Base-by-base conservation (phyloP, 2,888 invertebrate genomes). In the Tiliacea citrago region DNA sequence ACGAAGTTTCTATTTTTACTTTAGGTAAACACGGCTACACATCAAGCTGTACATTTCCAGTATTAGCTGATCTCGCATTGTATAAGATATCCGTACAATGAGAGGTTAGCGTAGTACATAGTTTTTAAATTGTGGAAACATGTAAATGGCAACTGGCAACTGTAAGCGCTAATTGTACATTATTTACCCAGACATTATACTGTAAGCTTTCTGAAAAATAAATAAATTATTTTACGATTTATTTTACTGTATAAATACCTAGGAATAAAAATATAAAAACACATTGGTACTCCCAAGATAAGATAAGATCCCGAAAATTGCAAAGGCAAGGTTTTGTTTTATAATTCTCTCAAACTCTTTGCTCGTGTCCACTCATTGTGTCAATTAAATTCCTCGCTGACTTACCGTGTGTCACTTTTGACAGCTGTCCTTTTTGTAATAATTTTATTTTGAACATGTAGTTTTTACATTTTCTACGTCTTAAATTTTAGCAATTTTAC, bases 401-500 rank as follows among this genome's bases (percentile, higher is more conserved):
- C 42, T 29, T 78, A 10, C 21, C 13, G 13, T 4, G 13, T 47
- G 51, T 35, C 74, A 47, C 21, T 16, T 53, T 55, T 39, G 83
- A 70, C 57, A 69, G 8, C 42, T 79, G 70, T 74, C 79, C 70
- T 18, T 65, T 83, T 83, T 74, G 55, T 61, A 55, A 47, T 21
- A 67, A 24, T 62, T 69, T 62, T 67, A 62, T 79, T 81, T 81
- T 68, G 51, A 65, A 79, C 57, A 73, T 62, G 63, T 58, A 42
- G 29, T 55, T 73, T 70, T 68, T 69, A 35, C 29, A 49, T 69
- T 63, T 62, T 18, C 8, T n/a, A 62, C 42, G 60, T 60, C 55
- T 16, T 39, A 71, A 67, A 42, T 68, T 74, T 71, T 79, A 66
- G 71, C 65, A 79, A 83, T 83, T 79, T 65, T 81, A 70, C 35